Evolutionary conservation across 2,888 invertebrate species (phyloP).

Genomic region (Formica aserva): DNA sequence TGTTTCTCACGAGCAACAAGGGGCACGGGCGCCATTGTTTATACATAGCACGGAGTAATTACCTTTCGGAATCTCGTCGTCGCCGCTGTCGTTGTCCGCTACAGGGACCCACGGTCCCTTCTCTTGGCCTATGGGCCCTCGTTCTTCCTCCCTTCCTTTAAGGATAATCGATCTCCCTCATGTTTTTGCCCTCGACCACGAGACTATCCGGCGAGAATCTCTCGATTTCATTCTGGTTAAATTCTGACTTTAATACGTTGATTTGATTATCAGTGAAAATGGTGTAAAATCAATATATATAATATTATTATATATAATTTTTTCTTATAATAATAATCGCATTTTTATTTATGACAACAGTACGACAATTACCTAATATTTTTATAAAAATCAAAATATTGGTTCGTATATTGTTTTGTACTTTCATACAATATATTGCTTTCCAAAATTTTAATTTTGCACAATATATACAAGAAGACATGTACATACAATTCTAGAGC

Average conservation of each 20-base stretch:
- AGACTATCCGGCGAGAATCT: constrained; percentile 22
- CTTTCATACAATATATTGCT: background rate
- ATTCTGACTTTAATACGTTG: constrained; percentile 16
- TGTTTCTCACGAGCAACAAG: constrained; percentile 84
- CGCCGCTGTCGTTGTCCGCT: constrained; percentile 42
- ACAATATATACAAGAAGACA: background rate
- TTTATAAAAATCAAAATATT: background rate
- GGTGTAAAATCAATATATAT: background rate
- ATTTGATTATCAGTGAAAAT: background rate
- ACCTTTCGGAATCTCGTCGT: constrained; percentile 78
- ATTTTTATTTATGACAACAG: background rate
- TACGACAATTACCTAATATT: background rate
- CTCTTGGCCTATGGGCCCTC: constrained; percentile 41
- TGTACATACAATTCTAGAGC: background rate
- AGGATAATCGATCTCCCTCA: constrained; percentile 21
- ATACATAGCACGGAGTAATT: constrained; percentile 84
- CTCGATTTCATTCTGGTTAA: constrained; percentile 3
- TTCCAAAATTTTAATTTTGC: background rate
- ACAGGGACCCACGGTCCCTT: constrained; percentile 36
- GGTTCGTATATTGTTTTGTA: background rate
- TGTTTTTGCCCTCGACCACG: constrained; percentile 8
- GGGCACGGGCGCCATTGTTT: constrained; percentile 82
- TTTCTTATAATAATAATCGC: background rate
- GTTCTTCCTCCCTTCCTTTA: constrained; percentile 27
- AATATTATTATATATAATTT: background rate